phyloP scores from a whole-genome alignment of 1,140 invertebrate species.

The Tetramorium parvispinum region DNA sequence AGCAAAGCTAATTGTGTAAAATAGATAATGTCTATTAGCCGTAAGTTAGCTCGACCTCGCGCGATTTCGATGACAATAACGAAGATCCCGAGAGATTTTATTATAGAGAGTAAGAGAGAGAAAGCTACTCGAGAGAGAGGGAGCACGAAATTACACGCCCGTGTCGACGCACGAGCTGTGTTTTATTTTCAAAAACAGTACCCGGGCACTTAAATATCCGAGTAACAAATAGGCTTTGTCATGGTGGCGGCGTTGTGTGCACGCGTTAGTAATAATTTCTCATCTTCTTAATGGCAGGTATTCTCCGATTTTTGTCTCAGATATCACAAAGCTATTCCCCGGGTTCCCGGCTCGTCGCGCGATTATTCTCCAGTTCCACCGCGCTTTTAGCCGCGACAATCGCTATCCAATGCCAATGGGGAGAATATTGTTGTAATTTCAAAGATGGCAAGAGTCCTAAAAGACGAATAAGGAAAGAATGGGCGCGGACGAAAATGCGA shows the following conservation, averaged over 20 bases:
- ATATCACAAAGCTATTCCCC: slow-evolving; percentile 50
- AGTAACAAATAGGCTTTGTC: slow-evolving; percentile 56
- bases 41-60: neutral
- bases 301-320: slow-evolving; percentile 67
- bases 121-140: neutral
- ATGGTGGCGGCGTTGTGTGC: neutral
- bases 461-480: slow-evolving; percentile 8
- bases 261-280: slow-evolving; percentile 66
- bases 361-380: slow-evolving; percentile 58
- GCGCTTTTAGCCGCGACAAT: slow-evolving; percentile 49
- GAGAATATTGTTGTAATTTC: slow-evolving; percentile 44
- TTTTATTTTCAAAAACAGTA: slow-evolving; percentile 52
- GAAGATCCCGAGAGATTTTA: slow-evolving; percentile 2
- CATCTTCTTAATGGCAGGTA: slow-evolving; percentile 64
- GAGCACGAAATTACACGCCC: neutral
- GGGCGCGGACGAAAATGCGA: slow-evolving; percentile 10
- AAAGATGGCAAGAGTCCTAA: slow-evolving; percentile 27
- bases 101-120: neutral
- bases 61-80: slow-evolving; percentile 17
- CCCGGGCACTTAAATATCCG: slow-evolving; percentile 43
- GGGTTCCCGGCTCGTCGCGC: slow-evolving; percentile 2
- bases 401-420: slow-evolving; percentile 43
- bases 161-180: slow-evolving; percentile 7
- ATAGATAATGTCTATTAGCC: neutral
- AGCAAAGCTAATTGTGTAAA: neutral